Evolutionary conservation across 1,140 invertebrate genomes (phyloP), one percentile per base, ranked within the genome.

Genomic region (Drosophila pseudoananassae): DNA sequence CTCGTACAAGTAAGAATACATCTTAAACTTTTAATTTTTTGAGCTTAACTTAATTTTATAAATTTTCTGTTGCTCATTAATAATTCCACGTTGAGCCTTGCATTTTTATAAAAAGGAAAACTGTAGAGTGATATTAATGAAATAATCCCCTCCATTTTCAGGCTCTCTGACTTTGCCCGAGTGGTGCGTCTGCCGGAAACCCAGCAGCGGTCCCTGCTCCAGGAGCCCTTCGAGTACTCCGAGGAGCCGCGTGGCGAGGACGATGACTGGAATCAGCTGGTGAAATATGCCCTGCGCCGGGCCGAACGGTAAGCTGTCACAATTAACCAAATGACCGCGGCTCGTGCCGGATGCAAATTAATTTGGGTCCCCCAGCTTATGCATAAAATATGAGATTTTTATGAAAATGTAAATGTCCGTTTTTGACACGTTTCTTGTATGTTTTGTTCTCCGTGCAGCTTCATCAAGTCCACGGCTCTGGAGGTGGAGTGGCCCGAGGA

Each of bases 221-320:
- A 94, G 14, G 94, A 95, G 82, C 94, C 94, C 10, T 95, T 94
- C 63, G 94, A 96, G 81, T 95, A 95, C 79, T 94, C 94, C 3
- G 93, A 94, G 17, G 92, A 94, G 58, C 92, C 95, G 1, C 93
- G 95, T 81, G 94, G 93, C 4, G 93, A 94, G n/a, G 95, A 96
- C 63, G 94, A 94, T 1, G 95, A 96, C 90, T 97, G 96, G 96
- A 96, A 96, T 80, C 94, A 94, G 36, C 92, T 96, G 15, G 93
- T 96, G 15, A 96, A 96, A 91, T 96, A 96, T 80, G 94, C 94
- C 6, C 92, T 94, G 76, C 94, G 96, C 58, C 94, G 95, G 76
- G 93, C 94, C 92, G 96, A 94, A 93, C 93, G 93, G 93, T 95
- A 92, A 92, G 88, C 75, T 58, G 33, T 51, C 61, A 66, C 80